These are phyloP conservation scores for Drosophila mimetica DNA, from an alignment of 2,888 invertebrate species.

Conservation along the genomic window DNA sequence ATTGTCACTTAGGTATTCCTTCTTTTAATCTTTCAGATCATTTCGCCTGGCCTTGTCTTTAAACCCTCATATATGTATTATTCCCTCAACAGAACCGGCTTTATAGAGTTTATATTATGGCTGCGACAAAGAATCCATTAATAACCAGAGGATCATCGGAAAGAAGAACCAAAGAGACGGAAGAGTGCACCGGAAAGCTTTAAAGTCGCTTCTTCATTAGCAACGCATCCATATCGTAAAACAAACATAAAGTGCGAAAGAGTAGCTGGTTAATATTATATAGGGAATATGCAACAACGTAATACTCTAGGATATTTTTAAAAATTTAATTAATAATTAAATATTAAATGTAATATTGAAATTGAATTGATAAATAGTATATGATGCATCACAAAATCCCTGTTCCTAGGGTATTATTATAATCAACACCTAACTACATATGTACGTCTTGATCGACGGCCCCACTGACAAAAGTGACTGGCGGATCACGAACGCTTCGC, in stretches of 20 bases:
- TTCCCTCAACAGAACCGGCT: not conserved
- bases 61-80: not conserved
- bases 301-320: not conserved
- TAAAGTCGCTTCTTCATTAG: not conserved
- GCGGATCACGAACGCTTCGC: conserved; percentile 53
- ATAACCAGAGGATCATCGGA: not conserved
- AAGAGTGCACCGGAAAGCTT: not conserved
- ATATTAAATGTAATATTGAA: too few species aligned
- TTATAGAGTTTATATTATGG: not conserved
- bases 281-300: not conserved
- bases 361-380: too few species aligned
- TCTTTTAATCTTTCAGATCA: not conserved
- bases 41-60: not conserved
- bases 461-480: conserved; percentile 10
- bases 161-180: not conserved
- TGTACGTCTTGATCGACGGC: not conserved
- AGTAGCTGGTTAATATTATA: not conserved
- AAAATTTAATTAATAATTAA: not conserved
- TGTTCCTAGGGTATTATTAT: not conserved
- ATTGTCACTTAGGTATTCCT: too few species aligned
- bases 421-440: not conserved
- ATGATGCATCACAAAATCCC: too few species aligned
- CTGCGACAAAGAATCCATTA: not conserved
- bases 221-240: not conserved
- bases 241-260: not conserved